Base-by-base conservation (phyloP, 1,140 invertebrate genomes). In the Drosophila bifasciata region DNA sequence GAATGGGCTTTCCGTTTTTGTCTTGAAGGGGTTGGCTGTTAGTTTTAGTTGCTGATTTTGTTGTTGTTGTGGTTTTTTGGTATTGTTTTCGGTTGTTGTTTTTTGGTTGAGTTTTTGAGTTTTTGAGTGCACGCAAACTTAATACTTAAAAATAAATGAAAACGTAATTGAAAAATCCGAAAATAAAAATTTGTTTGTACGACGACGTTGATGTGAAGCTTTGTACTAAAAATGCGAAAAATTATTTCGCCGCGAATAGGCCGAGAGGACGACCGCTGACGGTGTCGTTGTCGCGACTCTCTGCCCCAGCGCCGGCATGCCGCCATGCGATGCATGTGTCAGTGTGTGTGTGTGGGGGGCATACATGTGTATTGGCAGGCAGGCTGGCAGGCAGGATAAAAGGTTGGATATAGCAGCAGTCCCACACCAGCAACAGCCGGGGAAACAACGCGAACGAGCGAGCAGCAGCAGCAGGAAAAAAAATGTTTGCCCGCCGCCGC, bases 111-210 rank as follows among this genome's bases (percentile, higher is more conserved):
- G 43, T 75, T 60, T 45, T 69, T 74, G 66, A 72, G 52, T 85
- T 86, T 86, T 88, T 79, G 61, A 89, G 83, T 89, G 84, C 79
- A 88, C 83, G 79, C 84, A 88, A 88, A 88, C 69, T 88, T 76
- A 88, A 88, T 88, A 88, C 83, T 88, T 88, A 88, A 88, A 88
- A 88, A 89, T 89, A 88, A 88, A 88, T 89, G 83, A 88, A 86
- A 88, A 88, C 83, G 83, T 88, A 88, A 88, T 88, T 88, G 86
- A 91, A 91, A 91, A 90, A 91, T 89, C 89, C 89, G 89, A 91
- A 91, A 91, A 91, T 89, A 91, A 91, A 91, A 91, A 91, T 91
- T 90, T 90, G 89, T 91, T 90, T 91, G 89, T 91, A 91, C 89
- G 89, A 90, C 85, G 81, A 91, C 89, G 89, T 91, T 91, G 89